These are phyloP conservation scores for Amblyopsis hoosieri DNA, from an alignment of 2,797 vertebrate species.

Conservation along the genomic window DNA sequence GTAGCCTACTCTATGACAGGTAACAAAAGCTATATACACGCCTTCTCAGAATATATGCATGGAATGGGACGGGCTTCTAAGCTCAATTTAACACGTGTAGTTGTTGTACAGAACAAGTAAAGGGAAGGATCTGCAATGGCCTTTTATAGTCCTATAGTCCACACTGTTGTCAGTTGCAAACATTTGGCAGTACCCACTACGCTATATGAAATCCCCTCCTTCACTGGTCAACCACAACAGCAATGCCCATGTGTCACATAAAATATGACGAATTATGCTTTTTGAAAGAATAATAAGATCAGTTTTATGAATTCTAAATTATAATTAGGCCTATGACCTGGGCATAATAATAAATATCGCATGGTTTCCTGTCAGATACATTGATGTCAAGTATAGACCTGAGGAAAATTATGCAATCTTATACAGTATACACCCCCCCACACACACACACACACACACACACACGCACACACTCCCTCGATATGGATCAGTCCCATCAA, in stretches of 20 bases:
- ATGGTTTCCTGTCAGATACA: constrained; percentile 22
- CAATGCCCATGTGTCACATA: constrained; percentile 53
- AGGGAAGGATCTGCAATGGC: constrained; percentile 45
- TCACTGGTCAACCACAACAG: constrained; percentile 62
- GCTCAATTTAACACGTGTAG: constrained; percentile 70
- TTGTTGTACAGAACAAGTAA: constrained; percentile 68
- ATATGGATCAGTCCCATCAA: background rate
- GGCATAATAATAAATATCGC: constrained; percentile 33
- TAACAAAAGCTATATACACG: constrained; percentile 74
- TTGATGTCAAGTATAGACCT: constrained; percentile 35
- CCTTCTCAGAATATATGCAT: constrained; percentile 63
- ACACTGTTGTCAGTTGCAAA: constrained; percentile 47
- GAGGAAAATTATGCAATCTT: too few relatives aligned
- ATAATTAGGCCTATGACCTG: constrained; percentile 43
- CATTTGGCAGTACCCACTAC: constrained; percentile 53
- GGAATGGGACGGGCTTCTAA: constrained; percentile 71
- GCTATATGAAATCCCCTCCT: constrained; percentile 32
- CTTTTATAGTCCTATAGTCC: constrained; percentile 67
- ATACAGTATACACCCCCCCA: too few relatives aligned
- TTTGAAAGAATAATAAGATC: constrained; percentile 11
- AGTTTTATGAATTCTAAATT: constrained; percentile 44
- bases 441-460: too few relatives aligned
- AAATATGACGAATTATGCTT: constrained; percentile 41
- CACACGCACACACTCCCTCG: too few relatives aligned
- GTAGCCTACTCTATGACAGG: constrained; percentile 74